A percentile compares a stretch with the other conserved stretches of the same genome.
phyloP scores from a whole-genome alignment of 2,113 vertebrate species.

The Lepisosteus osseus region DNA sequence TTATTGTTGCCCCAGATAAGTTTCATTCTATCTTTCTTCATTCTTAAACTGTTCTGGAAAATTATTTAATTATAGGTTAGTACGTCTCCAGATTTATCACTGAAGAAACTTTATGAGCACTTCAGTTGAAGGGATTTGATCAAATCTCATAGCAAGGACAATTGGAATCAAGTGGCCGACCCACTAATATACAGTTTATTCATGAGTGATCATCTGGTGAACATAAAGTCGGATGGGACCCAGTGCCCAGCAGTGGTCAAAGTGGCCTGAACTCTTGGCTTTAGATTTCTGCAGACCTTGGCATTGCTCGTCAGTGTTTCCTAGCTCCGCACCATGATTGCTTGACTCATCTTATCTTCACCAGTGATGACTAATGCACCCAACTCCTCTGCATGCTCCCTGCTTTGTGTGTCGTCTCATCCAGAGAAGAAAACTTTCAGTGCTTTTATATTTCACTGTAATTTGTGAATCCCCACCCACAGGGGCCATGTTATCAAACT shows the following conservation, averaged over 20 bases:
- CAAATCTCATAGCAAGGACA: neutral
- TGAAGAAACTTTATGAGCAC: neutral
- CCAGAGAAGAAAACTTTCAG: too few species aligned
- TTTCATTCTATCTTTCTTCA: neutral
- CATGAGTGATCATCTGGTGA: conserved; percentile 12
- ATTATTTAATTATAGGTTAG: neutral
- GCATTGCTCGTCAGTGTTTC: too few species aligned
- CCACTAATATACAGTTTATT: neutral
- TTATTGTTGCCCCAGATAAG: too few species aligned
- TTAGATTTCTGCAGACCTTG: too few species aligned
- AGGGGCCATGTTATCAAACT: too few species aligned
- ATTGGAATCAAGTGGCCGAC: neutral
- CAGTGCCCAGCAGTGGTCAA: neutral
- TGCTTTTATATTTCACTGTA: neutral
- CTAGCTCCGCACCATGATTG: too few species aligned
- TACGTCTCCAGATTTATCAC: neutral
- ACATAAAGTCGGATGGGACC: neutral
- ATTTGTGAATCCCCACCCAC: neutral
- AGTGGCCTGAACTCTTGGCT: too few species aligned
- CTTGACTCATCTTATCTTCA: neutral
- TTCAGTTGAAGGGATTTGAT: neutral
- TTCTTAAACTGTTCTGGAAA: neutral
- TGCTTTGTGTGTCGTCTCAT: neutral
- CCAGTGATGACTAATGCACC: neutral
- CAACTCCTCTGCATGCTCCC: neutral